A percentile compares a stretch with the other conserved stretches of the same genome.
These are phyloP conservation scores for Amphiprion ocellaris DNA, from an alignment of 2,113 vertebrate genomes.

Conservation along the genomic window DNA sequence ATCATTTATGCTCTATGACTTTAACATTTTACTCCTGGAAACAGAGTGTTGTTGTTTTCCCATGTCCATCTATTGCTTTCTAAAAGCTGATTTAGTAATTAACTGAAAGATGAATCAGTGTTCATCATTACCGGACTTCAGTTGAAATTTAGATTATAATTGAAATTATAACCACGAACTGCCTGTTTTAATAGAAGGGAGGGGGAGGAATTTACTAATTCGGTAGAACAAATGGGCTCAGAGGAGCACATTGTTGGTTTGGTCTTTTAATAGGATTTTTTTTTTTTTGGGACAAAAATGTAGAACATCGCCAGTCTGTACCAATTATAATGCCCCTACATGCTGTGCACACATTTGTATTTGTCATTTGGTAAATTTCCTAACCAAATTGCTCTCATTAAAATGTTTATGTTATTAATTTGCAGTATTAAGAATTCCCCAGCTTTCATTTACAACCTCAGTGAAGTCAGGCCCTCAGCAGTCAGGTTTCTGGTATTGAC, in stretches of 20 bases:
- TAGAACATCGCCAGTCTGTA: too few species aligned
- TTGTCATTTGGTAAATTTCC: too few species aligned
- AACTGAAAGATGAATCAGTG: not conserved
- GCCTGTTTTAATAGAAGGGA: too few species aligned
- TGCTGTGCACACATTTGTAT: too few species aligned
- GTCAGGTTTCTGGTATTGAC: constrained; percentile 25
- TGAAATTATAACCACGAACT: not conserved
- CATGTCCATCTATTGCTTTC: not conserved
- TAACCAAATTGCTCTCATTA: not conserved
- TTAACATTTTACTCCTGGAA: not conserved
- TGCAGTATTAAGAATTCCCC: not conserved
- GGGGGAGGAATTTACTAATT: too few species aligned
- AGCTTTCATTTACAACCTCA: constrained; percentile 2
- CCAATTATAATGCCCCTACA: too few species aligned
- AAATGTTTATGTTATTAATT: not conserved
- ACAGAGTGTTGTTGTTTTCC: not conserved
- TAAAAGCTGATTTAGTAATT: not conserved
- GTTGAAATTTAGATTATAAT: not conserved
- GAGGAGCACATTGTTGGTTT: too few species aligned
- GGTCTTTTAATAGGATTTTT: too few species aligned
- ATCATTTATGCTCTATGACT: too few species aligned
- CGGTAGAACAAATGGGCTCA: too few species aligned
- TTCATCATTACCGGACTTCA: not conserved
- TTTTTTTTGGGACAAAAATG: too few species aligned
- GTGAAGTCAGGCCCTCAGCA: not conserved